Conservation (phyloP, 2,797 vertebrate genomes). For the Falco naumanni region DNA sequence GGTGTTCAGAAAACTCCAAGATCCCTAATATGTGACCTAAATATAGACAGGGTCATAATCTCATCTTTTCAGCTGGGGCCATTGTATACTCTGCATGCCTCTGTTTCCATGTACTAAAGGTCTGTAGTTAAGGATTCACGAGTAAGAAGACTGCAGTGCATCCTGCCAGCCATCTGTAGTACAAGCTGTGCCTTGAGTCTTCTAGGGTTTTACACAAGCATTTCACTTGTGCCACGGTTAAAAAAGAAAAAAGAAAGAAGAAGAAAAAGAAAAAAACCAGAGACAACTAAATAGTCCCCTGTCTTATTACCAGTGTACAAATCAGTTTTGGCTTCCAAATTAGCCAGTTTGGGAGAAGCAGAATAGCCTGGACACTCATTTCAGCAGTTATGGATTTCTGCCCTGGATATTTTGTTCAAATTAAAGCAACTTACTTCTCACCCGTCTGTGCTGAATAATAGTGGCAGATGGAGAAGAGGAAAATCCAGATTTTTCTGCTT, state of each 20-base stretch:
- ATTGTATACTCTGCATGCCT: accelerated
- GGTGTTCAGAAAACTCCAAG: not conserved
- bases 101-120: not conserved
- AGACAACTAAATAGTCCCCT: not conserved
- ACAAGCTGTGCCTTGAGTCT: not conserved
- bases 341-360: not conserved
- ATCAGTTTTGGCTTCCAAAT: not conserved
- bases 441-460: constrained; percentile 26
- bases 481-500: constrained; percentile 50
- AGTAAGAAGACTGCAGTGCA: not conserved
- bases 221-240: not conserved
- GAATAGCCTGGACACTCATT: not conserved
- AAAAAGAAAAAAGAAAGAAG: not conserved
- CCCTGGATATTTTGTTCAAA: constrained; percentile 29
- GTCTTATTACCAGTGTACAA: not conserved
- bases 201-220: not conserved
- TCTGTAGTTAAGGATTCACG: not conserved
- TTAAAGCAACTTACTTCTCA: constrained; percentile 26
- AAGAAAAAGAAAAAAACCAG: not conserved
- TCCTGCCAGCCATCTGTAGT: not conserved
- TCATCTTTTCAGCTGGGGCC: not conserved
- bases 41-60: not conserved
- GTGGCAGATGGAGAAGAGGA: constrained; percentile 45
- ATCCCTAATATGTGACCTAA: not conserved
- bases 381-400: constrained; percentile 8